Conservation (phyloP, 1,140 invertebrate species). For the Pomacea maculata region DNA sequence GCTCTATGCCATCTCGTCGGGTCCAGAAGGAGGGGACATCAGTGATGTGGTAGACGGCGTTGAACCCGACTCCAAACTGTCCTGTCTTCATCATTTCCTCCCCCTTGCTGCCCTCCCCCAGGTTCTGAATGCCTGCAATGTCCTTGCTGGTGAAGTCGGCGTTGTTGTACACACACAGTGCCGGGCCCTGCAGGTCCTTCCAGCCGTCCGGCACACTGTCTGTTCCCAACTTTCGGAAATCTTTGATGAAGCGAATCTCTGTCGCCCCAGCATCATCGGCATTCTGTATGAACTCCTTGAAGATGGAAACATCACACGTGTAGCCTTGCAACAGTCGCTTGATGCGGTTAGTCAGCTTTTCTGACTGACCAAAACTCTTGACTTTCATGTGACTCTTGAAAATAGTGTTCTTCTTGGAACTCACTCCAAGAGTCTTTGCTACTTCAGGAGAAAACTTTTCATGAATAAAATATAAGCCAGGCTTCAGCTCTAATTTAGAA, state of each 20-base stretch:
- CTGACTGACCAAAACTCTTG: slow-evolving; percentile 51
- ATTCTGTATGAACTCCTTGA: slow-evolving; percentile 66
- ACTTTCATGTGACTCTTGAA: slow-evolving; percentile 18
- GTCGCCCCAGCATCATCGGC: slow-evolving; percentile 62
- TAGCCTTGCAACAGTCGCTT: slow-evolving; percentile 52
- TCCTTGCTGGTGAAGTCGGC: slow-evolving; percentile 52
- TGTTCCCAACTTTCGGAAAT: slow-evolving; percentile 37
- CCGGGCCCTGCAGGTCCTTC: slow-evolving; percentile 52
- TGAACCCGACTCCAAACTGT: slow-evolving; percentile 60
- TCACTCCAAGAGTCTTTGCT: slow-evolving; percentile 35
- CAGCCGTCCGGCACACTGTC: slow-evolving; percentile 1
- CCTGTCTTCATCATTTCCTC: slow-evolving; percentile 49
- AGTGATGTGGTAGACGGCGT: slow-evolving; percentile 61
- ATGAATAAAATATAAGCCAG: slow-evolving; percentile 32
- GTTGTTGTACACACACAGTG: slow-evolving; percentile 58
- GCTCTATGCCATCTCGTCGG: slow-evolving; percentile 33
- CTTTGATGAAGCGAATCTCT: slow-evolving; percentile 56
- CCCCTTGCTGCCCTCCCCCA: slow-evolving; percentile 52
- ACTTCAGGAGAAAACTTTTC: slow-evolving; percentile 25
- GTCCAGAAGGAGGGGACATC: slow-evolving; percentile 58
- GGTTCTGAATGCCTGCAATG: slow-evolving; percentile 52
- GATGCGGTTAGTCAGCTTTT: slow-evolving; percentile 52
- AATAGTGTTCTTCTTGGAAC: slow-evolving; percentile 32
- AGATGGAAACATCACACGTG: slow-evolving; percentile 46
- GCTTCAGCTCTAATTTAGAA: slow-evolving; percentile 3